A percentile compares a stretch with the other conserved stretches of the same genome.
Evolutionary conservation across 2,797 vertebrate species (phyloP).

Genomic region (Centropyge bicolor): DNA sequence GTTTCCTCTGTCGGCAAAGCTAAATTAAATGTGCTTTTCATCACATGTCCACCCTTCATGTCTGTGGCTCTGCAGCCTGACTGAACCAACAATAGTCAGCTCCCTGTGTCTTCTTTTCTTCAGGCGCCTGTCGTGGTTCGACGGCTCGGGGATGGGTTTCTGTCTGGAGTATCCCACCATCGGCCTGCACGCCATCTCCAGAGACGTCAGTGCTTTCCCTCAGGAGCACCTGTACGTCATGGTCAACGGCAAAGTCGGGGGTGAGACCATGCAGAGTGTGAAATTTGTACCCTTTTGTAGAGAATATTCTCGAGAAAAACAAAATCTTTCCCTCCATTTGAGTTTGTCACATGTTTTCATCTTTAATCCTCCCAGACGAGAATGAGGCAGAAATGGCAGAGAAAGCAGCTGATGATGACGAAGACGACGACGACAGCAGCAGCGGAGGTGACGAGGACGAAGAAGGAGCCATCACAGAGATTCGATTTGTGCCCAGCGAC

Average conservation of each 20-base stretch:
- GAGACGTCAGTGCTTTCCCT: conserved; percentile 90
- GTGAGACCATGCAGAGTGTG: conserved; percentile 74
- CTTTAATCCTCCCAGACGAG: conserved; percentile 72
- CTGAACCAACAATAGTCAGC: background rate
- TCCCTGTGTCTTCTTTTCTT: background rate
- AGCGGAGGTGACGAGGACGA: conserved; percentile 83
- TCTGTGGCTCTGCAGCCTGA: background rate
- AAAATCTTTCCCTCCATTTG: too few relatives aligned
- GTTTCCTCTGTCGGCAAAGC: background rate
- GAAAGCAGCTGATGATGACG: conserved; percentile 73
- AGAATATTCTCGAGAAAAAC: too few relatives aligned
- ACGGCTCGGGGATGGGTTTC: conserved; percentile 93
- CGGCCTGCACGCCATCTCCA: conserved; percentile 94
- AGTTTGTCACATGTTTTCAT: background rate
- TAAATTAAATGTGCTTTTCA: too few relatives aligned
- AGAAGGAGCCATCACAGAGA: conserved; percentile 91
- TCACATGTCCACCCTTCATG: background rate
- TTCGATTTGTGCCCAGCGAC: conserved; percentile 95
- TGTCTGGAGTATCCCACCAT: conserved; percentile 95
- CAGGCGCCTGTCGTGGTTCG: conserved; percentile 94
- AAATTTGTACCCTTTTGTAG: too few relatives aligned
- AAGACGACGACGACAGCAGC: conserved; percentile 83
- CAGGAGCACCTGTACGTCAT: conserved; percentile 97
- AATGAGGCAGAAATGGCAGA: conserved; percentile 87
- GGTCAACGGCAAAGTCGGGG: conserved; percentile 92